Conservation (phyloP, 2,888 invertebrate species). For the Anticlea derivata region DNA sequence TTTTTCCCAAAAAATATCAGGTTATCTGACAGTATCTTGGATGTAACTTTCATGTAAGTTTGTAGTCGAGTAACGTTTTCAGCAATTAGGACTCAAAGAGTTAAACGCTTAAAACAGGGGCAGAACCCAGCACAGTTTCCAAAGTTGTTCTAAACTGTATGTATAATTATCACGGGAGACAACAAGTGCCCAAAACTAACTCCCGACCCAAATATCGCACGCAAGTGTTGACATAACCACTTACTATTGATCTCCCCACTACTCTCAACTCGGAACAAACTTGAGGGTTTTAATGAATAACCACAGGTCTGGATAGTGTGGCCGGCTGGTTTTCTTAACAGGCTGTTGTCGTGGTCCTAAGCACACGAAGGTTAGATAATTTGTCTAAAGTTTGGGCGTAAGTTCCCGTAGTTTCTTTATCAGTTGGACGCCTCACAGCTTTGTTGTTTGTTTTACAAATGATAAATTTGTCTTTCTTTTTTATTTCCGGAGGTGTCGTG, state of each 20-base stretch:
- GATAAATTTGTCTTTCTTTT: constrained; percentile 18
- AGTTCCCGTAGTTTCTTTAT: constrained; percentile 60
- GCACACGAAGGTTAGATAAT: constrained; percentile 62
- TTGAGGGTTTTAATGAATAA: constrained; percentile 41
- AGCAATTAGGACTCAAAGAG: constrained; percentile 12
- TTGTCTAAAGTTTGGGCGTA: constrained; percentile 55
- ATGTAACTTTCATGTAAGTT: too few species aligned
- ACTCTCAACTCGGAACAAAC: constrained; percentile 15
- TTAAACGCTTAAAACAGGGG: not conserved
- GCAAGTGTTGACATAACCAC: constrained; percentile 48
- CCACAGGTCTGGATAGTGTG: constrained; percentile 40
- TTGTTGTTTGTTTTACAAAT: constrained; percentile 38
- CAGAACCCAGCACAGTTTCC: constrained; percentile 16
- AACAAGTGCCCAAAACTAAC: constrained; percentile 35
- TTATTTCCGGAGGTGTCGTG: not conserved
- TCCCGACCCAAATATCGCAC: constrained; percentile 47
- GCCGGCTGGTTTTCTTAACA: constrained; percentile 53
- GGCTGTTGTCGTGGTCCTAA: constrained; percentile 59
- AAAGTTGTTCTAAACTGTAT: constrained; percentile 24
- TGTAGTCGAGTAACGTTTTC: not conserved
- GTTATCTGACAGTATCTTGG: too few species aligned
- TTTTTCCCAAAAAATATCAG: too few species aligned
- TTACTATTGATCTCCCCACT: constrained; percentile 35
- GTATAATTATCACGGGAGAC: constrained; percentile 42
- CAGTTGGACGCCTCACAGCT: constrained; percentile 45